Percentiles rank a stretch among this genome's conserved stretches.
Conservation (phyloP, 37 sponge, comb jelly and placozoan species). For the Geodia barretti region DNA sequence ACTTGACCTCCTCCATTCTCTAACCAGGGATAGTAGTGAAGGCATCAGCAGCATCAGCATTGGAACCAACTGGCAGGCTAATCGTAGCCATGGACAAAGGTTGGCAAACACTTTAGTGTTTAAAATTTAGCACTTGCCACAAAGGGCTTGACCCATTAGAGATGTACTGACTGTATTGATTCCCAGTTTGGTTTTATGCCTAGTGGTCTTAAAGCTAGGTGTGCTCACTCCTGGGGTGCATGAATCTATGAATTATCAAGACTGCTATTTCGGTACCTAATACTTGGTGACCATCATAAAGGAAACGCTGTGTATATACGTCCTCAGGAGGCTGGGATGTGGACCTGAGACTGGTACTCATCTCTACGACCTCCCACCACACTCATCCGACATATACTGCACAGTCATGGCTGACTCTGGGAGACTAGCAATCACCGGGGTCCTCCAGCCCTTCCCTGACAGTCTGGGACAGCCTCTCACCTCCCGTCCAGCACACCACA, state of each 20-base stretch:
- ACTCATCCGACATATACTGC: not conserved
- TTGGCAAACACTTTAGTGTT: too few relatives aligned
- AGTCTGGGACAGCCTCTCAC: conserved; percentile 62
- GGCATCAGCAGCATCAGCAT: conserved; percentile 11
- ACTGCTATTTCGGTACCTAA: too few relatives aligned
- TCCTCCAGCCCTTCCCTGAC: conserved; percentile 14
- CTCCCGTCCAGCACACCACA: conserved; percentile 24
- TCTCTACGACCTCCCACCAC: conserved; percentile 29
- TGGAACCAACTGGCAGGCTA: conserved; percentile 2
- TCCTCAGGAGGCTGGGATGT: too few relatives aligned
- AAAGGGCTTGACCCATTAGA: too few relatives aligned
- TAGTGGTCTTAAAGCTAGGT: too few relatives aligned
- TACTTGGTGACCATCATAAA: too few relatives aligned
- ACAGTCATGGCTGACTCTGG: conserved; percentile 24
- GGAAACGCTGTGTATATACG: too few relatives aligned
- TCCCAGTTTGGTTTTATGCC: too few relatives aligned
- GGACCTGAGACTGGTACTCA: conserved; percentile 2
- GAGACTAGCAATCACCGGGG: conserved; percentile 47
- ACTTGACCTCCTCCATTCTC: conserved; percentile 7
- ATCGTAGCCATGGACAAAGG: not conserved
- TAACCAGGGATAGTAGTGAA: not conserved
- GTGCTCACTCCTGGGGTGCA: too few relatives aligned
- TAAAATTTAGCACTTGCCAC: too few relatives aligned
- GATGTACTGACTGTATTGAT: too few relatives aligned
- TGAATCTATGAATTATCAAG: too few relatives aligned